Evolutionary conservation across 2,888 invertebrate genomes (phyloP).

Genomic region (Archaeoteleia sp.): DNA sequence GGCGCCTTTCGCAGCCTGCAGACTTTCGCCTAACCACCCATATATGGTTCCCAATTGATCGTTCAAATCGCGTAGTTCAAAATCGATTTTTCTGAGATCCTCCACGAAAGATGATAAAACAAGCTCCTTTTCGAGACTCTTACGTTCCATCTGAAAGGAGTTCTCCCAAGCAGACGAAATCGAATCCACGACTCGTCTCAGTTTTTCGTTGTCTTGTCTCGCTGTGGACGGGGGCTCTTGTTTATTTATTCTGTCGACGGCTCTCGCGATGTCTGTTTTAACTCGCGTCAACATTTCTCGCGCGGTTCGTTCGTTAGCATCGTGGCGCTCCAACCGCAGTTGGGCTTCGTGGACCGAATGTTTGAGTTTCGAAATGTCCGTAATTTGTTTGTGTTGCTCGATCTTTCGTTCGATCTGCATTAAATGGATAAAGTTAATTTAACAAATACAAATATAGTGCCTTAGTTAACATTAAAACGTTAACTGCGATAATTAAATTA

Average conservation of each 20-base stretch:
- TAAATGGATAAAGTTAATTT: too few species aligned
- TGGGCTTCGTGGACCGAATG: constrained; percentile 56
- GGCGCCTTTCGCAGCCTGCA: constrained; percentile 82
- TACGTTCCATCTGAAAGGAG: constrained; percentile 78
- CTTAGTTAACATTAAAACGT: too few species aligned
- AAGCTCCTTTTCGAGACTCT: constrained; percentile 76
- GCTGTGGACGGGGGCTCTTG: constrained; percentile 83
- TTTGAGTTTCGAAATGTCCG: constrained; percentile 29
- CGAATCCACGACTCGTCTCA: constrained; percentile 79
- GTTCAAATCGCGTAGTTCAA: constrained; percentile 76
- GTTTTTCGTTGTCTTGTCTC: constrained; percentile 82
- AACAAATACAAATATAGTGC: too few species aligned
- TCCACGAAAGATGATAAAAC: constrained; percentile 63
- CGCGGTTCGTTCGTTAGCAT: constrained; percentile 80
- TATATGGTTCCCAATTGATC: constrained; percentile 64
- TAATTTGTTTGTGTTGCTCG: constrained; percentile 70
- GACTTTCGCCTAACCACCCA: constrained; percentile 79
- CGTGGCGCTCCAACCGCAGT: constrained; percentile 74
- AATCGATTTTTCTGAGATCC: constrained; percentile 83
- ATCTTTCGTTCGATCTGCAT: constrained; percentile 69
- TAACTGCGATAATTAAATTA: too few species aligned
- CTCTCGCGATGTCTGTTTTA: constrained; percentile 81
- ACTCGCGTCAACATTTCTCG: constrained; percentile 81
- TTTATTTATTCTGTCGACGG: constrained; percentile 81
- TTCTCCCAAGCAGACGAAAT: constrained; percentile 81